A percentile compares a stretch with the other conserved stretches of the same genome.
phyloP scores from a whole-genome alignment of 2,113 vertebrate species.

The Carassius gibelio region DNA sequence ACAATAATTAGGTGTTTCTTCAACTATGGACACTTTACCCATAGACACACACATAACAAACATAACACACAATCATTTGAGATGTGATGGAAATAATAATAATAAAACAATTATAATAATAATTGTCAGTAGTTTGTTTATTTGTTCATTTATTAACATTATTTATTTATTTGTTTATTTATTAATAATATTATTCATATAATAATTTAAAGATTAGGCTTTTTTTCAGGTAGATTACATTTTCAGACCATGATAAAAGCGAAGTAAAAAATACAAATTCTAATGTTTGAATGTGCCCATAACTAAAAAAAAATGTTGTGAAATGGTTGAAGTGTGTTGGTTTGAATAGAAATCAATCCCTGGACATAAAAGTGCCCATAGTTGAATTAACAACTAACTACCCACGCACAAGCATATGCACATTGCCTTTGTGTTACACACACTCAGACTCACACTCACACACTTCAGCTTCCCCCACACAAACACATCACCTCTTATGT shows the following conservation, averaged over 20 bases:
- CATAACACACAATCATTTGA: no score
- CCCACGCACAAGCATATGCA: slow-evolving; percentile 2
- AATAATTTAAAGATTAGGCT: no score
- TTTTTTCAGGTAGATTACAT: neutral
- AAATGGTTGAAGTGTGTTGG: neutral
- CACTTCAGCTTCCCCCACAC: slow-evolving; percentile 40
- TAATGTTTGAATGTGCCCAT: neutral
- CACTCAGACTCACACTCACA: neutral
- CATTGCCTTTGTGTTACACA: slow-evolving; percentile 5
- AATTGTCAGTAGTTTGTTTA: no score
- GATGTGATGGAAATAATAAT: no score
- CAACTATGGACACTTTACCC: no score
- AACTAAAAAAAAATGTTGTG: neutral
- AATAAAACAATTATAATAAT: no score
- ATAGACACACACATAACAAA: no score
- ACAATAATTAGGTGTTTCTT: no score
- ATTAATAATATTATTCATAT: no score
- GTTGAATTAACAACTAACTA: neutral
- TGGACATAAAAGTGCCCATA: neutral
- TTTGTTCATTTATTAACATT: no score
- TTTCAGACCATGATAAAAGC: neutral
- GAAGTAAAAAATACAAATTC: neutral
- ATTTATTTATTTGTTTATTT: no score
- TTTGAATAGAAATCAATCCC: neutral
- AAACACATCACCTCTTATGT: slow-evolving; percentile 46